A percentile compares a stretch with the other conserved stretches of the same genome.
Conservation (phyloP, 2,797 vertebrate genomes). For the Thamnophis elegans region DNA sequence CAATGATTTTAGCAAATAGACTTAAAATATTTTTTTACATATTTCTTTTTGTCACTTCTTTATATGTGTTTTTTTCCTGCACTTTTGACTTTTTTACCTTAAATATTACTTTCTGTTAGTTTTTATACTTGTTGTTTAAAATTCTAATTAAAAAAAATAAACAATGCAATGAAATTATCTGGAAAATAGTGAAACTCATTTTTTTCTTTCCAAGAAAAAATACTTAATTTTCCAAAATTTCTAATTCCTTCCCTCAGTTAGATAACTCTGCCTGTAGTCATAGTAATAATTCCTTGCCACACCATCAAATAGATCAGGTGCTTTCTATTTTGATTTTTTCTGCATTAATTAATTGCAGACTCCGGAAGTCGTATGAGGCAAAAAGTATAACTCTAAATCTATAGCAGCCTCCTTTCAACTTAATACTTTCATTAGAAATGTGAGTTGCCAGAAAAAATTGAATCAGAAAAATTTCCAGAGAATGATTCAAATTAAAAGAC, state of each 20-base stretch:
- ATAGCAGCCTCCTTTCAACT: neutral
- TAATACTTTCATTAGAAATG: neutral
- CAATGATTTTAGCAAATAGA: neutral
- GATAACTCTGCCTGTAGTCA: neutral
- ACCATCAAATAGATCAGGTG: neutral
- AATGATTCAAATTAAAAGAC: neutral
- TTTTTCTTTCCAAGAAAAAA: neutral
- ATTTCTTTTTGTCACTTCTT: neutral
- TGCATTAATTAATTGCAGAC: neutral
- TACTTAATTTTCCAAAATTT: neutral
- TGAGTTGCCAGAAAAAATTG: neutral
- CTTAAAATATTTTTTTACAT: neutral
- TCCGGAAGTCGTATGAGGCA: neutral
- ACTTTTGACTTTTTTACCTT: neutral
- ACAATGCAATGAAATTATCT: neutral
- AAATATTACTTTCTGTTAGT: neutral
- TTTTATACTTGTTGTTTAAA: neutral
- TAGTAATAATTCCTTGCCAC: neutral
- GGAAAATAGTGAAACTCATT: neutral
- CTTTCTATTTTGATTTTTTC: neutral
- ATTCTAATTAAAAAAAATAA: neutral
- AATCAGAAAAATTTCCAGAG: neutral
- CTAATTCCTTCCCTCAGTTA: neutral
- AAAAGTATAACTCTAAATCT: neutral
- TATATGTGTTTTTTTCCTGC: neutral